Conservation (phyloP, 1,140 invertebrate genomes). For the Littorina saxatilis region DNA sequence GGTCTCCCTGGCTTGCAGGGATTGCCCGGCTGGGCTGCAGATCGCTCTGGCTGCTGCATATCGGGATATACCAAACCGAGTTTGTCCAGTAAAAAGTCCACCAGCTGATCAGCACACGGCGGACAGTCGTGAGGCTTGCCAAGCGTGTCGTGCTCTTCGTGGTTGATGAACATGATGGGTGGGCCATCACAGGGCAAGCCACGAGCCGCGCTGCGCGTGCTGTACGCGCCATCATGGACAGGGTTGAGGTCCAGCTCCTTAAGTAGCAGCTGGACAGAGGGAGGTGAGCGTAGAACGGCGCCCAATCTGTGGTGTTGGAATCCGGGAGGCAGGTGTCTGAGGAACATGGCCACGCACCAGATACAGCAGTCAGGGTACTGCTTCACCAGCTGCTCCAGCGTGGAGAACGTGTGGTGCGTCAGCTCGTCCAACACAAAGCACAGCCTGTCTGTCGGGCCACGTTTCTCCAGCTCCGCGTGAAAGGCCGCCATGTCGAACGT, state of each 20-base stretch:
- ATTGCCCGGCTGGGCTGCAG: background rate
- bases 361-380: background rate
- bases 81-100: background rate
- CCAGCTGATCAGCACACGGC: conserved; percentile 25
- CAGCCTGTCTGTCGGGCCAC: background rate
- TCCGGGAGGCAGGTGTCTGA: background rate
- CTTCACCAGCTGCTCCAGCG: conserved; percentile 1
- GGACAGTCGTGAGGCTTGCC: background rate
- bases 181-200: conserved; percentile 34
- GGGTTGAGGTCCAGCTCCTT: conserved; percentile 29
- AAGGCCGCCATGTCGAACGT: background rate
- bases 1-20: background rate
- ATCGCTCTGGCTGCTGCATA: background rate
- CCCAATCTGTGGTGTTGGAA: conserved; percentile 26
- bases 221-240: background rate
- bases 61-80: background rate
- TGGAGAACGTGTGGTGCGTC: conserved; percentile 17
- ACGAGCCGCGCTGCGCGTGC: conserved; percentile 21
- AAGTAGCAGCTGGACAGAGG: conserved; percentile 35
- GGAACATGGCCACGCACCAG: conserved; percentile 36
- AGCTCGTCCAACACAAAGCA: conserved; percentile 26
- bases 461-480: background rate
- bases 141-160: background rate
- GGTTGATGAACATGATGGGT: conserved; percentile 18
- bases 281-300: conserved; percentile 25